phyloP scores from a whole-genome alignment of 2,113 vertebrate genomes.

The Cygnus atratus region DNA sequence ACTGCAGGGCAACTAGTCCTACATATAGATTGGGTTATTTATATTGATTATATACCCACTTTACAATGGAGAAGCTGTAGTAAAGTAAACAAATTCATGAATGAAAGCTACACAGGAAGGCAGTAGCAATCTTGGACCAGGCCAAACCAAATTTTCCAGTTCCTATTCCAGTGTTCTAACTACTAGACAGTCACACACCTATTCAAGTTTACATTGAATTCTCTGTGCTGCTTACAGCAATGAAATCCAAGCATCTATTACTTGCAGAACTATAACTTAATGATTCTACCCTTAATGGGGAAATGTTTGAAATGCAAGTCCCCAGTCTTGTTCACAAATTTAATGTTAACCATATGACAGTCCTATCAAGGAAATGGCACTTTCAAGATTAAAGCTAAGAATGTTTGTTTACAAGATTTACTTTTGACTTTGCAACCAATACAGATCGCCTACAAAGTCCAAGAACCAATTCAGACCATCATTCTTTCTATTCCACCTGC shows the following conservation, averaged over 20 bases:
- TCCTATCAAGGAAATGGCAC: not conserved
- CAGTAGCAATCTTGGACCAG: accelerated
- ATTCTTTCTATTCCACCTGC: not conserved
- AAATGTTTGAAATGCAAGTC: not conserved
- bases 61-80: not conserved
- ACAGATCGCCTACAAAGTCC: not conserved
- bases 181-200: not conserved
- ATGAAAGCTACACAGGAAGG: not conserved
- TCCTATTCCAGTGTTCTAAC: not conserved
- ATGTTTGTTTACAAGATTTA: not conserved
- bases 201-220: not conserved
- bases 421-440: not conserved
- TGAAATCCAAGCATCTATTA: not conserved
- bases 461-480: not conserved
- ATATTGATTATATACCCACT: not conserved
- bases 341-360: not conserved
- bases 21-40: not conserved
- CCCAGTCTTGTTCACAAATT: not conserved
- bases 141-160: not conserved
- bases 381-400: slow-evolving; percentile 7
- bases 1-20: not conserved
- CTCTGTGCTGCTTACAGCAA: not conserved
- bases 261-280: not conserved
- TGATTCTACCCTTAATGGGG: not conserved
- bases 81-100: not conserved